Evolutionary conservation across 2,113 vertebrate species (phyloP), one percentile per base, ranked within the genome.

Genomic region (Pelvicachromis taeniatus): DNA sequence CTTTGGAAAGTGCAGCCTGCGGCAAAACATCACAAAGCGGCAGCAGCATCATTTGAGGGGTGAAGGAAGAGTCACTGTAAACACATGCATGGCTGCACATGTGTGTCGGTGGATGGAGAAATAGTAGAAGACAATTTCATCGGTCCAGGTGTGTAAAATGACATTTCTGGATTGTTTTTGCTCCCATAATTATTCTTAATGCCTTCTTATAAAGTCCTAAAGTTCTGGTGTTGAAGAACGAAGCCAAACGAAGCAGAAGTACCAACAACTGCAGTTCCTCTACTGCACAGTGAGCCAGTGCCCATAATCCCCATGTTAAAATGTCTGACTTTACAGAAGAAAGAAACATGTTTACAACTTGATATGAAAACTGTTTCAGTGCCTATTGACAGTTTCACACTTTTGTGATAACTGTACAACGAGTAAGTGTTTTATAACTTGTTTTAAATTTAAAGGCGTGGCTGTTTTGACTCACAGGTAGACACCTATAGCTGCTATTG

Each of bases 11-110:
- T 79, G 55, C 23, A 40, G 84, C 92, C 81, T 31, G 45, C 31
- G 61, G 88, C 56, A 17, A 91, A 88, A 87, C 77, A 58, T 87
- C 81, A 89, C 40, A 21, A 58, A 77, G 50, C 33, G 4, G 65
- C 80, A 38, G 26, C 80, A 68, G 48, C 68, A 78, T 38, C 53
- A 55, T 84, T 52, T 63, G 26, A 4, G 61, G 70, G 33, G 1
- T 29, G 10, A 80, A 23, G 53, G 40, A 73, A 33, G 38, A 75
- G 65, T 81, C 52, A 16, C 50, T 61, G 35, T 68, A 21, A 61
- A 86, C 21, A 45, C 84, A 90, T 82, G 81, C 65, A 53, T 85
- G 73, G 6, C 10, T 63, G 54, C 80, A 81, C 70, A 59, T 40
- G 50, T 85, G 26, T 81, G 42, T 77, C 13, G 53, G 17, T 7